Evolutionary conservation across 2,888 invertebrate genomes (phyloP).

Genomic region (Eupithecia vulgata): DNA sequence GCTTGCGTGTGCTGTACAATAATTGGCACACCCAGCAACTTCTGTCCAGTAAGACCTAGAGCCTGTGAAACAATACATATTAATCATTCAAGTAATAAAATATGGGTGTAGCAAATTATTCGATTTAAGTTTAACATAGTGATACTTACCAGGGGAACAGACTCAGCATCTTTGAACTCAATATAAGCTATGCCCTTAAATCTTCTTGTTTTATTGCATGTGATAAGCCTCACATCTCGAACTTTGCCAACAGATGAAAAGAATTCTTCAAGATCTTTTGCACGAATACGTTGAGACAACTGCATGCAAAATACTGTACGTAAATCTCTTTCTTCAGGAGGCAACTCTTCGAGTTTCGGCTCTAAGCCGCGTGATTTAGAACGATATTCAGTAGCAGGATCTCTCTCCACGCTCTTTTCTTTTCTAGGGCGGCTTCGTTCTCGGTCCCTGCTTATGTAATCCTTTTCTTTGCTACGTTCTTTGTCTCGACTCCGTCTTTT

Average conservation of each 20-base stretch:
- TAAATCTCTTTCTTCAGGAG: constrained; percentile 99
- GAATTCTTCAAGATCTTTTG: constrained; percentile 98
- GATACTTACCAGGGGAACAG: constrained; percentile 93
- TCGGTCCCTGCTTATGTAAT: constrained; percentile 53
- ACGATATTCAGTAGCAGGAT: constrained; percentile 67
- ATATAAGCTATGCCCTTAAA: constrained; percentile 99
- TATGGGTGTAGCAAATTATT: background rate
- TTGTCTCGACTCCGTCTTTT: constrained; percentile 66
- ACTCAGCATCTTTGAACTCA: constrained; percentile 98
- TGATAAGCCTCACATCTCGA: constrained; percentile 98
- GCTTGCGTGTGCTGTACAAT: constrained; percentile 99
- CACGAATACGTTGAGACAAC: constrained; percentile 95
- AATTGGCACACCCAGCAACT: constrained; percentile 97
- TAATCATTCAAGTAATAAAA: constrained; percentile 9
- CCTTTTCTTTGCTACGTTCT: constrained; percentile 62
- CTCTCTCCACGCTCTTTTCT: constrained; percentile 68
- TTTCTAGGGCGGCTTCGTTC: constrained; percentile 61
- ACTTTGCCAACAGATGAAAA: constrained; percentile 99
- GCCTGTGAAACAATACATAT: constrained; percentile 85
- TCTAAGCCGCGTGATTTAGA: constrained; percentile 82
- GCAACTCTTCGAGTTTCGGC: constrained; percentile 88
- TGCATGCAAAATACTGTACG: constrained; percentile 99
- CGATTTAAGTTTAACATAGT: background rate
- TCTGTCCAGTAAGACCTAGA: constrained; percentile 97
- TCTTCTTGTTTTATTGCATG: constrained; percentile 98